Base-by-base conservation (phyloP, 2,113 vertebrate species). In the Tragelaphus scriptus region DNA sequence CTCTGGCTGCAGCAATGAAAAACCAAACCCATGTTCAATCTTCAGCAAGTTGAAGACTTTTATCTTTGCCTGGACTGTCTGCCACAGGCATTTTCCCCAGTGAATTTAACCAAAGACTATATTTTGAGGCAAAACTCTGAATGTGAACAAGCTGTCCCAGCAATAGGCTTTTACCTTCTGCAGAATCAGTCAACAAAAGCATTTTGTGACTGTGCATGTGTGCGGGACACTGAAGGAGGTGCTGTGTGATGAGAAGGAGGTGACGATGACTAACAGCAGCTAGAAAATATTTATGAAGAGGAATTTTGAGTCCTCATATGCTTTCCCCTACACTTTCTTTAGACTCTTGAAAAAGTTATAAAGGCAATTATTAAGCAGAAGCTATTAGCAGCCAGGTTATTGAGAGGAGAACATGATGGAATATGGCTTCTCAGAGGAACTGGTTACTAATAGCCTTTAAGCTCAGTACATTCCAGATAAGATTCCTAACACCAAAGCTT, bases 341-440 rank as follows among this genome's bases (percentile, higher is more conserved):
- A 86, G 92, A 79, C 85, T 92, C 96, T 92, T 95, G n/a, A 89
- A 94, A 96, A 98, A 91, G 63, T 85, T 68, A 59, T 58, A 44
- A 84, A 68, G 77, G 75, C 86, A 94, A 14, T 92, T 97, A 88
- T 11, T 26, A 88, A 95, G 47, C 84, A 26, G 90, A 96, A 98
- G 84, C 87, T 95, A 30, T 98, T 92, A 97, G 81, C 56, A 84
- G 40, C 51, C 55, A 91, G 88, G 40, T 84, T 88, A 88, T 96
- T 93, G 61, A 97, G 77, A 92, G 47, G 85, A 79, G 58, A 92
- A 88, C 26, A 61, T 94, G 79, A 55, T 95, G 89, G 96, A 97
- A 90, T 90, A 88, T 10, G 79, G 49, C 51, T 92, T 96, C 90
- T 95, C 80, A 47, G 59, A 84, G 30, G 68, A 96, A 87, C 40